Evolutionary conservation across 2,113 vertebrate genomes (phyloP).

Genomic region (Rhinichthys klamathensis): DNA sequence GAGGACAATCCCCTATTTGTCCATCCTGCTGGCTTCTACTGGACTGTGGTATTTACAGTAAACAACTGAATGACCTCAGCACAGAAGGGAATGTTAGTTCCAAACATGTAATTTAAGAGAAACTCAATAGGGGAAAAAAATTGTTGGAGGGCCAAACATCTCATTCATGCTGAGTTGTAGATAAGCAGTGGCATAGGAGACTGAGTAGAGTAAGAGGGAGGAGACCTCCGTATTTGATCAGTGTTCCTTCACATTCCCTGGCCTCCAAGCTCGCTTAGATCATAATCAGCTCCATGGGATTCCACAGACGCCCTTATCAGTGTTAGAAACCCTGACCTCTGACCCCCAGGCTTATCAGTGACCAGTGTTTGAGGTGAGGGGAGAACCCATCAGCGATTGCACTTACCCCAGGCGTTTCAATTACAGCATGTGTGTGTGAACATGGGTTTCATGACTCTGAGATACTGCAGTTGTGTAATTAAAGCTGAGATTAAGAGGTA

Average conservation of each 20-base stretch:
- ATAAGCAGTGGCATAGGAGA: conserved; percentile 38
- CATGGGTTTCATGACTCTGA: conserved; percentile 8
- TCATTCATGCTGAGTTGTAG: conserved; percentile 41
- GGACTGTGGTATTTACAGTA: conserved; percentile 51
- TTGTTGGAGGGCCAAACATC: conserved; percentile 20
- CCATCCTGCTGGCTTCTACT: background rate
- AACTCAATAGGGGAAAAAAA: conserved; percentile 33
- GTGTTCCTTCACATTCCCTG: conserved; percentile 53
- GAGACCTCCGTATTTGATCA: conserved; percentile 65
- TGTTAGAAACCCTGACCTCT: conserved; percentile 63
- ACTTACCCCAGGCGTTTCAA: conserved; percentile 30
- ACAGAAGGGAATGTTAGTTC: conserved; percentile 43
- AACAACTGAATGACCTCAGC: conserved; percentile 49
- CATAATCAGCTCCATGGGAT: conserved; percentile 50
- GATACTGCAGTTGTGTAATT: conserved; percentile 42
- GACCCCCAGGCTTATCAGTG: conserved; percentile 67
- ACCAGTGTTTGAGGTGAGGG: conserved; percentile 56
- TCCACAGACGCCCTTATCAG: conserved; percentile 65
- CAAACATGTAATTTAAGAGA: conserved; percentile 50
- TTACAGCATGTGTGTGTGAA: background rate
- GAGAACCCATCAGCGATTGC: conserved; percentile 34
- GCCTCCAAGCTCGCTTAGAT: conserved; percentile 48
- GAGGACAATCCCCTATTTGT: conserved; percentile 41
- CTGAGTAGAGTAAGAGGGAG: conserved; percentile 28
- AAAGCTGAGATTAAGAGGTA: conserved; percentile 46